These are phyloP conservation scores for Dascyllus trimaculatus DNA, from an alignment of 2,113 vertebrate species.

Conservation along the genomic window DNA sequence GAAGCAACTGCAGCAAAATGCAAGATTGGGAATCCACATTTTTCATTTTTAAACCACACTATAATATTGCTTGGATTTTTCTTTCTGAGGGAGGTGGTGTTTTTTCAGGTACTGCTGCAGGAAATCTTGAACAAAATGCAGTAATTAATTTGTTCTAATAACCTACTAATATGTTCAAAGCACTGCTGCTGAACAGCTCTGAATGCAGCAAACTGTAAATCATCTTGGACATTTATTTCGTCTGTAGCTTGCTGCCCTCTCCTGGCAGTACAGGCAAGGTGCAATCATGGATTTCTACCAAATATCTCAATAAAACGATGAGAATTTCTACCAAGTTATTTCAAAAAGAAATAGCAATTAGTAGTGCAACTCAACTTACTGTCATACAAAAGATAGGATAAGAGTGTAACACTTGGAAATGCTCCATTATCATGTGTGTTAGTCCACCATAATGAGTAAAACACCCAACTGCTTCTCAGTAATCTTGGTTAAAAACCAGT, in stretches of 20 bases:
- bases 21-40: slow-evolving; percentile 1
- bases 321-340: neutral
- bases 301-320: neutral
- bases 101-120: neutral
- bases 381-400: neutral
- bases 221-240: neutral
- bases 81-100: neutral
- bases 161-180: neutral
- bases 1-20: slow-evolving; percentile 3
- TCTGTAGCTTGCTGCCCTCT: slow-evolving; percentile 72
- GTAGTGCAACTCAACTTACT: too few species aligned
- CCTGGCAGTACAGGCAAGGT: slow-evolving; percentile 39
- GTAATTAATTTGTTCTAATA: neutral
- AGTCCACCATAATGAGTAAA: neutral
- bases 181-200: neutral
- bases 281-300: neutral
- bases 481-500: neutral
- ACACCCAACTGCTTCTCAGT: neutral
- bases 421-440: neutral
- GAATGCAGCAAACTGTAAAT: slow-evolving; percentile 13
- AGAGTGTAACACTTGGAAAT: too few species aligned
- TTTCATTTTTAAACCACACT: neutral
- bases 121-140: neutral
- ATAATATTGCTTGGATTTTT: neutral
- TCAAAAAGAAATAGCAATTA: neutral